Conservation (phyloP, 2,113 vertebrate species). For the Sinocyclocheilus maitianheensis region DNA sequence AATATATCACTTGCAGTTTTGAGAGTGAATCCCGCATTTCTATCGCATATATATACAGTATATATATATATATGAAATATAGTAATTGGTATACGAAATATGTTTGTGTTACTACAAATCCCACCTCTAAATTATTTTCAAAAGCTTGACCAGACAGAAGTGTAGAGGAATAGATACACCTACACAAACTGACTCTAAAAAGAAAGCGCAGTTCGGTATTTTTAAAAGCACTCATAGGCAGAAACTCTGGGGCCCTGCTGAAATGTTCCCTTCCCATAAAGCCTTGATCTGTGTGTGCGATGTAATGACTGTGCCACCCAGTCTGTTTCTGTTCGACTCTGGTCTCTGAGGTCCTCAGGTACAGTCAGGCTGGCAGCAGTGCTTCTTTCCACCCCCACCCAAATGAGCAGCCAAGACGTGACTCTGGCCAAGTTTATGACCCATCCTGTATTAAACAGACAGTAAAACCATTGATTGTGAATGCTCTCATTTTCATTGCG, state of each 20-base stretch:
- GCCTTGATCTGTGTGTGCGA: slow-evolving; percentile 54
- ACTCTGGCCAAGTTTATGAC: slow-evolving; percentile 14
- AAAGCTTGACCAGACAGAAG: neutral
- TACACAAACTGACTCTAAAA: slow-evolving; percentile 28
- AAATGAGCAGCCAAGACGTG: slow-evolving; percentile 6
- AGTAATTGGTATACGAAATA: too few relatives aligned
- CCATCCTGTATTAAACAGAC: slow-evolving; percentile 36
- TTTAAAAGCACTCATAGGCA: slow-evolving; percentile 43
- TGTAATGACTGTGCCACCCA: slow-evolving; percentile 57
- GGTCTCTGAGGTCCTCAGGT: slow-evolving; percentile 54
- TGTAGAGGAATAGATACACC: slow-evolving; percentile 29
- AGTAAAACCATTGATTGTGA: slow-evolving; percentile 40
- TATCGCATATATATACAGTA: too few relatives aligned
- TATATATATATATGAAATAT: too few relatives aligned
- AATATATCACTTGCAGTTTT: too few relatives aligned
- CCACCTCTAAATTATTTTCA: neutral
- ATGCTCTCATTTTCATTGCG: slow-evolving; percentile 15
- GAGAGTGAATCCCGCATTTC: too few relatives aligned
- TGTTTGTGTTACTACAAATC: neutral
- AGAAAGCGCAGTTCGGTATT: neutral
- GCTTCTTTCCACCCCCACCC: slow-evolving; percentile 11
- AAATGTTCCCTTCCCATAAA: slow-evolving; percentile 50
- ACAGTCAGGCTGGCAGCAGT: slow-evolving; percentile 29
- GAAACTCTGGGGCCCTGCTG: slow-evolving; percentile 45
- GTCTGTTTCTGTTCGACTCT: slow-evolving; percentile 55